Percentiles rank a stretch among this genome's conserved stretches.
Evolutionary conservation across 2,797 vertebrate genomes (phyloP).

Genomic region (Sebastes taczanowskii): DNA sequence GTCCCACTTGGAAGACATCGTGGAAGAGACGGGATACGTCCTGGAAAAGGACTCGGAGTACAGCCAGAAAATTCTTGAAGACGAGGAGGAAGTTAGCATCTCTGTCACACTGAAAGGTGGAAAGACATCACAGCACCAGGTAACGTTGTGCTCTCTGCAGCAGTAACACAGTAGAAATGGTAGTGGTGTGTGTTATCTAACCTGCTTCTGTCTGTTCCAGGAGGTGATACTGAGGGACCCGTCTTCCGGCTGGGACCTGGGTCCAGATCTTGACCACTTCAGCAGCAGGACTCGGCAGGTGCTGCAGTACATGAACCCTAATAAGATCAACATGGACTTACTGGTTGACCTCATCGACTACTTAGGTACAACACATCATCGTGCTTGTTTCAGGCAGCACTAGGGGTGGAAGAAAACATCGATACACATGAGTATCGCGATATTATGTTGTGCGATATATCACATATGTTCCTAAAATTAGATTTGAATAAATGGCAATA

Average conservation of each 20-base stretch:
- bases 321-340: conserved; percentile 97
- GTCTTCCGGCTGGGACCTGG: conserved; percentile 78
- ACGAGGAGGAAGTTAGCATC: conserved; percentile 92
- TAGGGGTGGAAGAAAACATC: too few species aligned
- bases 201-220: conserved; percentile 70
- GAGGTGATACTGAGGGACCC: conserved; percentile 85
- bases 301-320: conserved; percentile 93
- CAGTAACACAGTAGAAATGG: too few species aligned
- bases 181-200: not conserved
- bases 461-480: too few species aligned
- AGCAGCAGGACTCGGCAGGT: conserved; percentile 90
- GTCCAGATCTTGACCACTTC: conserved; percentile 88
- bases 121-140: conserved; percentile 88
- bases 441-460: too few species aligned
- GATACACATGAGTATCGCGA: too few species aligned
- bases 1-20: conserved; percentile 93
- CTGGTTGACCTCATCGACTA: conserved; percentile 90
- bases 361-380: conserved; percentile 82
- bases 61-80: conserved; percentile 93
- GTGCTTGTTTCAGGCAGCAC: not conserved
- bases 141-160: conserved; percentile 46
- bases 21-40: conserved; percentile 92
- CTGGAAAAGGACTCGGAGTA: conserved; percentile 97
- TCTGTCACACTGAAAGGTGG: conserved; percentile 90
- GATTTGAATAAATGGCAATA: too few species aligned